Evolutionary conservation across 2,113 vertebrate genomes (phyloP).

Genomic region (Gallinago jamesoni): DNA sequence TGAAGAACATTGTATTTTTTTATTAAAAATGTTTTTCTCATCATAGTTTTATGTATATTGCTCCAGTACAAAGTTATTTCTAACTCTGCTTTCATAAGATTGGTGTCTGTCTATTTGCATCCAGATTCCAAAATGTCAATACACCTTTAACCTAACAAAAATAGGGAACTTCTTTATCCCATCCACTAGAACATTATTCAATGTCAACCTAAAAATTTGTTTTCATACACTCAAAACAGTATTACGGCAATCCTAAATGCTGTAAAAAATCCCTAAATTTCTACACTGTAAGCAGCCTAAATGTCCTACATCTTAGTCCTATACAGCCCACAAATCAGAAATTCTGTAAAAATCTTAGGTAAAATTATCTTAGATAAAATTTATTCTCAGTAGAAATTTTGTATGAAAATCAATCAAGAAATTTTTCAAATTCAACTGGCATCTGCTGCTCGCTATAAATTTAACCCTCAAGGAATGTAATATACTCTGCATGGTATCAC

Average conservation of each 20-base stretch:
- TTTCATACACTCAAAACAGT: not conserved
- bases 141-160: not conserved
- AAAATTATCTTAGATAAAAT: conserved; percentile 33
- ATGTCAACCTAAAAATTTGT: not conserved
- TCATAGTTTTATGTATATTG: not conserved
- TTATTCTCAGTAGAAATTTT: conserved; percentile 23
- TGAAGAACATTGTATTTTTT: not conserved
- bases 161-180: not conserved
- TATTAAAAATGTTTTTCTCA: not conserved
- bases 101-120: not conserved
- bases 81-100: not conserved
- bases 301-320: not conserved
- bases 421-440: not conserved
- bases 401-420: not conserved
- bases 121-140: not conserved
- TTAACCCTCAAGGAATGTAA: not conserved
- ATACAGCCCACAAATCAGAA: not conserved
- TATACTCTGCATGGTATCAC: not conserved
- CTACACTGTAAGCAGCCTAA: too few relatives aligned
- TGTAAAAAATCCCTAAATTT: too few relatives aligned
- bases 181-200: not conserved
- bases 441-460: not conserved
- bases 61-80: not conserved
- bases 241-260: not conserved
- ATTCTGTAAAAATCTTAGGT: conserved; percentile 34